phyloP scores from a whole-genome alignment of 1,140 invertebrate genomes.

The Amphibalanus amphitrite region DNA sequence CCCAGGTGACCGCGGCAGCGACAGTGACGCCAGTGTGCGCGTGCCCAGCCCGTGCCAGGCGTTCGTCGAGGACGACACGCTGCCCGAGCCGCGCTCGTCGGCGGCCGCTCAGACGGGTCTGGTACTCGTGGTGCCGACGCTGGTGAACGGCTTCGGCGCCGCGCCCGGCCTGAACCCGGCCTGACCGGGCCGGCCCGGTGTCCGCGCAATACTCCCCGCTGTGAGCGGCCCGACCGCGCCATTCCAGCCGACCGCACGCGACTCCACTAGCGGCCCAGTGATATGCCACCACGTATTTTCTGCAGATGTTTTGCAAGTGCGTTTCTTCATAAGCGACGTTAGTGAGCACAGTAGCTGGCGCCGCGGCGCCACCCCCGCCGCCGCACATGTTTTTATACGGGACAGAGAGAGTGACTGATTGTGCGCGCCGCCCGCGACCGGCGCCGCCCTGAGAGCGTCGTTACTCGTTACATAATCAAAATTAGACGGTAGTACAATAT shows the following conservation, averaged over 20 bases:
- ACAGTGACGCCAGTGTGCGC: not conserved
- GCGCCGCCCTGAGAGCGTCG: too few relatives aligned
- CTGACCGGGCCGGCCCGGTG: not conserved
- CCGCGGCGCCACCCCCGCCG: too few relatives aligned
- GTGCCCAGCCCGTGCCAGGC: not conserved
- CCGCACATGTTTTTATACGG: not conserved
- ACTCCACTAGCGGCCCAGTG: not conserved
- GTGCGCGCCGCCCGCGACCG: too few relatives aligned
- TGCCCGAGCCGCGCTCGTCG: not conserved
- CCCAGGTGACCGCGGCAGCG: not conserved
- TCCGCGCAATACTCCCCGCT: not conserved
- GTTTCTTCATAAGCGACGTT: not conserved
- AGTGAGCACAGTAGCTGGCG: not conserved
- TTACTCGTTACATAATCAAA: conserved; percentile 1
- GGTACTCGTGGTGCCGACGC: not conserved
- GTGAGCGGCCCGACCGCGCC: not conserved
- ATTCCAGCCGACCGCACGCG: not conserved
- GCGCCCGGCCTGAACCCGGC: not conserved
- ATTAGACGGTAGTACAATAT: not conserved
- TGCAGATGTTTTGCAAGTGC: not conserved
- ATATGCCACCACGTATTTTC: not conserved
- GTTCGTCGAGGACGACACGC: not conserved
- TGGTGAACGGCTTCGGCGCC: not conserved
- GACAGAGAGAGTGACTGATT: too few relatives aligned
- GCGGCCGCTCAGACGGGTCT: not conserved